Percentiles rank a stretch among this genome's conserved stretches.
phyloP scores from a whole-genome alignment of 2,113 vertebrate genomes.

The Felis chaus region DNA sequence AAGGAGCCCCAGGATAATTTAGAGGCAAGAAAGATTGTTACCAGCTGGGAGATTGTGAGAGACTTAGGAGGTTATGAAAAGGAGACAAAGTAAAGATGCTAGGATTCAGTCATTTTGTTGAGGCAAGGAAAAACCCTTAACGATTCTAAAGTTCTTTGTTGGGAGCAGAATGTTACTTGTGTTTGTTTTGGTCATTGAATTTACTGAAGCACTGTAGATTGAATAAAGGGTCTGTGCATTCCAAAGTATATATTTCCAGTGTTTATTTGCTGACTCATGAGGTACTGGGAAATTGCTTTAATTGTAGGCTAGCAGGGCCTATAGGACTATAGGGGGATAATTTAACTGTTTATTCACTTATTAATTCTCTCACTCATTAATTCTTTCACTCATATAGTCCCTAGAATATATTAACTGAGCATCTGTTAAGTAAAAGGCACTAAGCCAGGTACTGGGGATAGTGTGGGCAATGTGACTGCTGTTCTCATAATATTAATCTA shows the following conservation, averaged over 20 bases:
- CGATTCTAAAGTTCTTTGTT: neutral
- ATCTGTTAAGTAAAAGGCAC: neutral
- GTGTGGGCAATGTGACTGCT: neutral
- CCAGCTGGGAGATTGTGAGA: neutral
- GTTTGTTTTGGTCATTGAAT: neutral
- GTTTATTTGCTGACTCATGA: neutral
- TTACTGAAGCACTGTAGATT: neutral
- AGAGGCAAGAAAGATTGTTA: neutral
- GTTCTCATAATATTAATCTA: neutral
- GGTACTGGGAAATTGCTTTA: neutral
- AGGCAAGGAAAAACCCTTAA: neutral
- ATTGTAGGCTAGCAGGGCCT: neutral
- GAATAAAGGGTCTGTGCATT: neutral
- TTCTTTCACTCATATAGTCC: neutral
- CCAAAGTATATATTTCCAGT: neutral
- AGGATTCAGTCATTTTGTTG: neutral
- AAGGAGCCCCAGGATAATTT: neutral
- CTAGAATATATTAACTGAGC: neutral
- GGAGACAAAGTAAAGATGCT: neutral
- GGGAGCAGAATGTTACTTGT: neutral
- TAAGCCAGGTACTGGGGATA: neutral
- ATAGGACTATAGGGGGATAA: neutral
- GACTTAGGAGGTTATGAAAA: neutral
- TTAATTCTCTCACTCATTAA: neutral
- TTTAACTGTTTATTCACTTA: neutral